Evolutionary conservation across 2,797 vertebrate genomes (phyloP), one percentile per base, ranked within the genome.

Genomic region (Gephyroberyx darwinii): DNA sequence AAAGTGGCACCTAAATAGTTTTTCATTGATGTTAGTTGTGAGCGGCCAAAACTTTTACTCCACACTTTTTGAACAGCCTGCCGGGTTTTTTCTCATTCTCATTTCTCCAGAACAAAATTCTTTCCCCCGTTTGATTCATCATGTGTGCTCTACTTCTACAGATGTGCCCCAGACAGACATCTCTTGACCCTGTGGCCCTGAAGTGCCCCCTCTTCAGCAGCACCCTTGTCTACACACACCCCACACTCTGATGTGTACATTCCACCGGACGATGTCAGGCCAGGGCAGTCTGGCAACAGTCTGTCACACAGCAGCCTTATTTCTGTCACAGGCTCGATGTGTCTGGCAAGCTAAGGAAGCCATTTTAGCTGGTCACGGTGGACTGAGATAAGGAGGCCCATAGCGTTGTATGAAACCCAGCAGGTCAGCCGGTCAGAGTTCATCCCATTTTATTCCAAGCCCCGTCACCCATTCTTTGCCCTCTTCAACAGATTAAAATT

Each of bases 401-500:
- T 8, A 30, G 20, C 30, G 22, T 9, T 30, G 8, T 30, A 30
- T 26, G 22, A 31, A 51, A 33, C 45, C 0, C 59, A 8, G 26
- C n/a, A 26, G 41, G 26, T 26, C 26, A 26, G 26, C 26, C 7
- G n/a, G 53, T 16, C 33, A 7, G 13, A 13, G 67, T 62, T 64
- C 54, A 68, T 16, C 62, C n/a, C 5, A 39, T 96, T 96, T 95
- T 95, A 97, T 97, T 99, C 90, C 64, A 69, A 83, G 83, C 90
- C 86, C 86, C 71, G 83, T 45, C 55, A 84, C 87, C 90, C 91
- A 90, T 92, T 92, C 90, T 87, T 58, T 84, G 86, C 86, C 92
- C 87, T 84, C 90, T 87, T 88, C 87, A 20, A 39, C 85, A 93
- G 94, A 95, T 95, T 94, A 93, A 93, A 95, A 93, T 96, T 94